Percentiles rank a stretch among this genome's conserved stretches.
phyloP scores from a whole-genome alignment of 1,140 invertebrate species.

The Magallana gigas region DNA sequence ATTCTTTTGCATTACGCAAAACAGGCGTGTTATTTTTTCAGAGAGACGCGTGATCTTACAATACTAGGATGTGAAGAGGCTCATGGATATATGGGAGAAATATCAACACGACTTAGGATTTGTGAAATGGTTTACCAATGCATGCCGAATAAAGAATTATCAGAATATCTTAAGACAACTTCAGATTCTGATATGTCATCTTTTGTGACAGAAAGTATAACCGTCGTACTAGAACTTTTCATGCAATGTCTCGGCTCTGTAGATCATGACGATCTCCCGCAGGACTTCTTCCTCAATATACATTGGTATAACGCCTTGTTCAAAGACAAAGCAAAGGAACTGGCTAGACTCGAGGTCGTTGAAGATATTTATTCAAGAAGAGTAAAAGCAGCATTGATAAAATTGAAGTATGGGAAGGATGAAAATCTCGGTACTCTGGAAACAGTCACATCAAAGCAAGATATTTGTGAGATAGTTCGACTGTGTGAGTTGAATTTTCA shows the following conservation, averaged over 20 bases:
- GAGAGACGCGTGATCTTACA: conserved; percentile 37
- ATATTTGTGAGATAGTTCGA: conserved; percentile 44
- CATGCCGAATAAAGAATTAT: conserved; percentile 36
- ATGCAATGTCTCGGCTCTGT: conserved; percentile 56
- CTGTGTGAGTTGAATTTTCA: conserved; percentile 54
- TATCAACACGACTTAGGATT: conserved; percentile 50
- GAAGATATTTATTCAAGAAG: conserved; percentile 46
- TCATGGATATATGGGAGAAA: conserved; percentile 54
- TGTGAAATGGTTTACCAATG: conserved; percentile 52
- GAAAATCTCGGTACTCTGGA: conserved; percentile 42
- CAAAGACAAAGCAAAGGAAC: conserved; percentile 5
- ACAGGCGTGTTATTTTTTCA: conserved; percentile 51
- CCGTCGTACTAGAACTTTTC: conserved; percentile 52
- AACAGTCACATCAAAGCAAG: conserved; percentile 21
- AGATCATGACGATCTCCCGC: conserved; percentile 12
- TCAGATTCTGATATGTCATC: neutral
- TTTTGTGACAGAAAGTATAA: conserved; percentile 52
- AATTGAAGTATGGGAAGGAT: conserved; percentile 48
- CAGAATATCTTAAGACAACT: neutral
- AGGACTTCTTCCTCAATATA: conserved; percentile 32
- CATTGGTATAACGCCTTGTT: conserved; percentile 52
- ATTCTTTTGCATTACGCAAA: conserved; percentile 42
- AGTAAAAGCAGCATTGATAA: conserved; percentile 51
- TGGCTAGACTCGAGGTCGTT: conserved; percentile 29
- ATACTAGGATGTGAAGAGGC: conserved; percentile 43